phyloP scores from a whole-genome alignment of 2,113 vertebrate genomes.

The Psammodynastes pulverulentus region DNA sequence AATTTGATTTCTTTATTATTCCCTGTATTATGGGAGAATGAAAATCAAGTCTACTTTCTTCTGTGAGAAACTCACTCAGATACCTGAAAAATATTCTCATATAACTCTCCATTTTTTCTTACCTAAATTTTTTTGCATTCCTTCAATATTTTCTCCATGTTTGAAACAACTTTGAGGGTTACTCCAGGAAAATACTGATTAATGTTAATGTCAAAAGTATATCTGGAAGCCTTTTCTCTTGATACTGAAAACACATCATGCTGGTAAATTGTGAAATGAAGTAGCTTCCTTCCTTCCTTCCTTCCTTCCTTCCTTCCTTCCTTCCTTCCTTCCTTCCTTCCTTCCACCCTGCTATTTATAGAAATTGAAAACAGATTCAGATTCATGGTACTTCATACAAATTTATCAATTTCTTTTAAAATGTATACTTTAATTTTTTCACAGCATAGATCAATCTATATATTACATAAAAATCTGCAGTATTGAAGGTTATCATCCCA shows the following conservation, averaged over 20 bases:
- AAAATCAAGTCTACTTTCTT: neutral
- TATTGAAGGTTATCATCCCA: neutral
- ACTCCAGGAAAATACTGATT: neutral
- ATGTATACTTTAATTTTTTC: neutral
- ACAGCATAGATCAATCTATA: neutral
- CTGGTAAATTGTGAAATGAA: neutral
- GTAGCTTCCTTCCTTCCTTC: neutral
- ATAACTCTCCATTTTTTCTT: neutral
- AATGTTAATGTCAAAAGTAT: neutral
- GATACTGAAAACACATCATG: neutral
- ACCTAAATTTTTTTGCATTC: neutral
- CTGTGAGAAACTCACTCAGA: neutral
- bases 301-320: neutral
- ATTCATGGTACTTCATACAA: neutral
- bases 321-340: neutral
- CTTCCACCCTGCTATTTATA: neutral
- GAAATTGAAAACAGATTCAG: neutral
- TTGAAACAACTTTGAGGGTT: neutral
- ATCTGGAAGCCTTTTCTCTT: neutral
- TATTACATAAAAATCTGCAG: neutral
- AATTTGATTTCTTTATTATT: neutral
- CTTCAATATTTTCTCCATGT: neutral
- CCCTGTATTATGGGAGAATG: neutral
- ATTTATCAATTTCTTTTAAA: neutral
- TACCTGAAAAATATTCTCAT: neutral